Base-by-base conservation (phyloP, 2,797 vertebrate genomes). In the Sternarchorhynchus goeldii region DNA sequence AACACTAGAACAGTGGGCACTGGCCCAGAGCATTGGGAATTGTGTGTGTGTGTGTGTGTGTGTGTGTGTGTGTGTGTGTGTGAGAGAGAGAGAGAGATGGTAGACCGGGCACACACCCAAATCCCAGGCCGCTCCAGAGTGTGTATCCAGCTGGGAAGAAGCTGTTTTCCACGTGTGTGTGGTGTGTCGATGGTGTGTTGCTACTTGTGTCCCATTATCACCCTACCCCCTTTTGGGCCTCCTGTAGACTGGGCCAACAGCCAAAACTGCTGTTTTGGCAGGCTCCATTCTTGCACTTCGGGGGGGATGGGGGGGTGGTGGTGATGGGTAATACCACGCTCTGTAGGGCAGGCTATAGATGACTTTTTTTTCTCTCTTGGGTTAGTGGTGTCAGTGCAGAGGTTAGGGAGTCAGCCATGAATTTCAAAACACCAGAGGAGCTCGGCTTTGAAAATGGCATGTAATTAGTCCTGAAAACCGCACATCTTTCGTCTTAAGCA, bases 141-240 rank as follows among this genome's bases (percentile, higher is more conserved):
- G 82, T 89, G 89, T 91, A 88, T 93, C 93, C 93, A 93, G 92
- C 91, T 94, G 92, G 90, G 86, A 76, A 63, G 87, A 87, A 87
- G 90, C 91, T 93, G 93, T 93, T 93, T 90, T 91, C 89, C 88
- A 87, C 88, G 90, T 90, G 90, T 90, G 88, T 89, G 87, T 85
- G 88, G 81, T 85, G 82, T 93, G 90, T 92, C 90, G 88, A 88
- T 79, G 69, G 87, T 91, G 90, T 93, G 90, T 92, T 81, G 65
- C 78, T 85, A 85, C 88, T 92, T 89, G 91, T 93, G 91, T 91
- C 87, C 90, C 90, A 93, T 93, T 93, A 93, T 93, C 89, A 91
- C 89, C 87, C 88, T 12, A 50, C 80, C 82, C 82, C 80, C 83
- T 82, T 82, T 81, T 79, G 73, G 71, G 83, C 85, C 87, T 82